Evolutionary conservation across 2,888 invertebrate species (phyloP), one percentile per base, ranked within the genome.

Genomic region (Polietes domitor): DNA sequence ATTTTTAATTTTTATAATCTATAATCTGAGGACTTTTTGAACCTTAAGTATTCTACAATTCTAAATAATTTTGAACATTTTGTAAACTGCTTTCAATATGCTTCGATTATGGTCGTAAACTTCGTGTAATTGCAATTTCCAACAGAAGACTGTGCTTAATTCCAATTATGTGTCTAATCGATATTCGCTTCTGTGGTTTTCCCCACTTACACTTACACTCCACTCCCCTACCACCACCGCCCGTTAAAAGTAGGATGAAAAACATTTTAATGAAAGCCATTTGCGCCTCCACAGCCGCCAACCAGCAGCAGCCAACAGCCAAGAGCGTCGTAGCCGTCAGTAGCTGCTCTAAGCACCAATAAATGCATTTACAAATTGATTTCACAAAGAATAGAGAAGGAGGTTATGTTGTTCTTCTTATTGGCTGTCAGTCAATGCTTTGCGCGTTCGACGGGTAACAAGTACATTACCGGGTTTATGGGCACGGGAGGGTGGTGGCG

Each of bases 311-410:
- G 15, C 47, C 47, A 47, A 21, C 53, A 19, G 53, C 21, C 47
- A 5, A 26, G 10, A 63, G 19, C 19, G n/a, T n/a, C n/a, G 10
- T 9, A 15, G 0, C 21, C 26, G 41, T 19, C 28, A 53, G 71
- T 5, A 28, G 50, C n/a, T 24, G 55, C 24, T 70, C 47, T 70
- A 28, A 72, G 26, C 37, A 32, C 68, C 68, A 73, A 73, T 61
- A 61, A 73, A 61, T 73, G 73, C 43, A 61, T 43, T 73, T 61
- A 73, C 73, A 73, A 73, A 73, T 73, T 73, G 73, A 73, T 73
- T 73, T 61, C 15, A 43, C 43, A 24, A 10, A 9, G 68, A 41
- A 68, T 68, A 41, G 24, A 26, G 26, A 37, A 19, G 72, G 37
- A 58, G 71, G 71, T 73, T 73, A 12, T 43, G 26, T 26, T 71